A percentile compares a stretch with the other conserved stretches of the same genome.
phyloP scores from a whole-genome alignment of 2,797 vertebrate species.

The Poecilia velifera region DNA sequence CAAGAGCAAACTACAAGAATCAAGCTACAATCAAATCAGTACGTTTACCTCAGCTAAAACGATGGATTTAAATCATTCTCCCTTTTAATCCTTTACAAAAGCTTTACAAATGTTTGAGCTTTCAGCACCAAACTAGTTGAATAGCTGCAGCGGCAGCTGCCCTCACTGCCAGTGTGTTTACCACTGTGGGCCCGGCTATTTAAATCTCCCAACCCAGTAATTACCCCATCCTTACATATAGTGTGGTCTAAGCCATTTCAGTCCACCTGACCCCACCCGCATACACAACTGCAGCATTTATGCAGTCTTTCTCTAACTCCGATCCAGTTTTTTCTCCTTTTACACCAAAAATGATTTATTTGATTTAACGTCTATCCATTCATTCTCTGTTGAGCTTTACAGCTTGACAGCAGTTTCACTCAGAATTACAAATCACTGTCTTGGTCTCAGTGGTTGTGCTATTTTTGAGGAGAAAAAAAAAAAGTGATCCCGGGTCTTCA shows the following conservation, averaged over 20 bases:
- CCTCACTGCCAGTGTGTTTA: slow-evolving; percentile 69
- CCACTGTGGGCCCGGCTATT: slow-evolving; percentile 75
- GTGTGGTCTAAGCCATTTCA: slow-evolving; percentile 73
- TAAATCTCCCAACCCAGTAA: slow-evolving; percentile 74
- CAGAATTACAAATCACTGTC: slow-evolving; percentile 44
- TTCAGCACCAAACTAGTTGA: slow-evolving; percentile 36
- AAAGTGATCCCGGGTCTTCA: slow-evolving; percentile 34
- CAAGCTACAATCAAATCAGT: background rate
- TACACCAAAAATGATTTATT: slow-evolving; percentile 7
- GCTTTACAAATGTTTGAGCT: slow-evolving; percentile 48
- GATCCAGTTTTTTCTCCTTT: slow-evolving; percentile 5
- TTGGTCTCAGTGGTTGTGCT: slow-evolving; percentile 41
- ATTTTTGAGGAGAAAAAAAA: slow-evolving; percentile 25
- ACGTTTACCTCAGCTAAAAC: background rate
- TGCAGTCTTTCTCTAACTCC: slow-evolving; percentile 14
- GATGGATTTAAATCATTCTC: background rate
- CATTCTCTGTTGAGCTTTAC: background rate
- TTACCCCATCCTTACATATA: slow-evolving; percentile 77
- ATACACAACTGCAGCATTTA: slow-evolving; percentile 41
- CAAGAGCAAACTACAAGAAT: background rate
- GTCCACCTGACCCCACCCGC: slow-evolving; percentile 77
- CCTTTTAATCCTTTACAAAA: slow-evolving; percentile 21
- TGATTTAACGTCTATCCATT: slow-evolving; percentile 6
- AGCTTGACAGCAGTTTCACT: slow-evolving; percentile 25
- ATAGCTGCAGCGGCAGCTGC: slow-evolving; percentile 57